Evolutionary conservation across 2,797 vertebrate species (phyloP), one percentile per base, ranked within the genome.

Genomic region (Pelobates cultripes): DNA sequence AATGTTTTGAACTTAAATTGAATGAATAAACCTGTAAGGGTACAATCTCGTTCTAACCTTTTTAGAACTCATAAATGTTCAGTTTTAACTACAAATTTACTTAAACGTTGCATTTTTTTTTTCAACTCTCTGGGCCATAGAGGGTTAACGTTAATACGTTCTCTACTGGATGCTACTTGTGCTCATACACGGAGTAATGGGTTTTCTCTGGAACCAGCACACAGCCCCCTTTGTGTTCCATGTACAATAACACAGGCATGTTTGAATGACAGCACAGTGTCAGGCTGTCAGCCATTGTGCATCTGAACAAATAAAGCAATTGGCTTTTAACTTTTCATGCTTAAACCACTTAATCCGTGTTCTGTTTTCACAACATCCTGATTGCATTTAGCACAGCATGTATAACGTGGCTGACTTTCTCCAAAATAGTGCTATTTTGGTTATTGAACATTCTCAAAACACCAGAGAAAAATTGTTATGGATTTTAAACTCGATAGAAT

Each of bases 361-460:
- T 9, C 10, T 64, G 78, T 79, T 67, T 61, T 79, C 64, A 42
- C 69, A 51, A 72, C 77, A 63, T 4, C 10, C 6, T 45, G 68
- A 15, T 61, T 57, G 28, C 15, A 77, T 68, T 12, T n/a, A 53
- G 75, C 28, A 28, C 28, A 28, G 28, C 13, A 44, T 7, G 55
- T 66, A 10, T 9, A 57, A 78, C 70, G 69, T 15, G 63, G 4
- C 43, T 40, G 47, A 7, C 40, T 47, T 28, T 79, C 69, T 51
- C 68, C 60, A n/a, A 13, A 55, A 28, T 28, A 28, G 28, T 28
- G 28, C 28, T 28, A 28, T 28, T 28, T 73, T 78, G 60, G 57
- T 72, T 79, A 72, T 64, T 79, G 43, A 28, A 61, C 7, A 13
- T 43, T 79, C 64, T 53, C 55, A 79, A 66, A 79, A 73, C 68